Evolutionary conservation across 2,888 invertebrate species (phyloP).

Genomic region (Xanthorhoe designata): DNA sequence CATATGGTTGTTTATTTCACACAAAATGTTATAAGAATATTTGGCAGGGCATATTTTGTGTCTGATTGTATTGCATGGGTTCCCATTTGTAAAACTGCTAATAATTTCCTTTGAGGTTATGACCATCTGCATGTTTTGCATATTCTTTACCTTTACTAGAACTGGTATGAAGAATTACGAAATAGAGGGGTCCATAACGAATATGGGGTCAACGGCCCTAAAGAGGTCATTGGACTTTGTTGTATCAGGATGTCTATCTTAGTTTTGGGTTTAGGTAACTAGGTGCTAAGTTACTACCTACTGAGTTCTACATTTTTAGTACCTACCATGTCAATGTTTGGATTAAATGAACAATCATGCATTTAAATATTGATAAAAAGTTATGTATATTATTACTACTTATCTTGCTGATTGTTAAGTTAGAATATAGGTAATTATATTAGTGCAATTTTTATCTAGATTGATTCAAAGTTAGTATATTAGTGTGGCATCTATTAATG

Average conservation of each 20-base stretch:
- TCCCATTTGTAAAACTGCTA: slow-evolving; percentile 1
- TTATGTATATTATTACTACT: neutral
- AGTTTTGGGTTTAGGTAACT: slow-evolving; percentile 26
- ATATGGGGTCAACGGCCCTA: slow-evolving; percentile 55
- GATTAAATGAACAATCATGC: neutral
- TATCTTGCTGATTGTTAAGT: neutral
- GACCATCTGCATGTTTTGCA: slow-evolving; percentile 33
- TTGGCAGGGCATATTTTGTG: neutral
- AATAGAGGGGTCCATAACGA: slow-evolving; percentile 44
- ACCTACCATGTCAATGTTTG: neutral
- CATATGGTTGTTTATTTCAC: neutral
- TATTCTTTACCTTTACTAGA: slow-evolving; percentile 26
- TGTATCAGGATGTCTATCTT: slow-evolving; percentile 38
- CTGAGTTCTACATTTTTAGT: neutral
- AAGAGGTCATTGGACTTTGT: slow-evolving; percentile 54
- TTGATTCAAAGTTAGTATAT: neutral
- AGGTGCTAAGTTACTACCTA: slow-evolving; percentile 1
- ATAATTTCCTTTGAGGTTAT: slow-evolving; percentile 32
- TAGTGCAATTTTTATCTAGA: neutral
- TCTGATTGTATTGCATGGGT: neutral
- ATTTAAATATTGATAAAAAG: slow-evolving; percentile 5
- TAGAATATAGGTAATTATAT: neutral
- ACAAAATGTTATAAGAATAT: neutral
- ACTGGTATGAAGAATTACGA: slow-evolving; percentile 31
- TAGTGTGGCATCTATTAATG: neutral